These are phyloP conservation scores for Aphelenchoides besseyi DNA, from an alignment of 1,140 invertebrate genomes.

Conservation along the genomic window DNA sequence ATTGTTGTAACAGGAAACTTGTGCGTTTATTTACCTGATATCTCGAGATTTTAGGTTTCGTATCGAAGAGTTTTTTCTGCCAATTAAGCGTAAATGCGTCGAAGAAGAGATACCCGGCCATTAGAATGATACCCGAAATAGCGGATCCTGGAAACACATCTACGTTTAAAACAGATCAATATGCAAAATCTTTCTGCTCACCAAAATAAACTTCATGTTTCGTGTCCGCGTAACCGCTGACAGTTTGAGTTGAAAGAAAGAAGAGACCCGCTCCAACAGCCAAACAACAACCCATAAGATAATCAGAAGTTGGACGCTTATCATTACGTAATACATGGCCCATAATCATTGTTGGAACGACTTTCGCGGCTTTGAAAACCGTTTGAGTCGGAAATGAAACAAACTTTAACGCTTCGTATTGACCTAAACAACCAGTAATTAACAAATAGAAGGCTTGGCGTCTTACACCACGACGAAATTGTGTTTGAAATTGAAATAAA, in stretches of 20 bases:
- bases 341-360: conserved; percentile 98
- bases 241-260: conserved; percentile 43
- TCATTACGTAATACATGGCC: conserved; percentile 79
- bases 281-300: conserved; percentile 75
- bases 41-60: conserved; percentile 68
- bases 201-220: conserved; percentile 18
- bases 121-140: conserved; percentile 78
- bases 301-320: conserved; percentile 86
- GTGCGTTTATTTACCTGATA: conserved; percentile 37
- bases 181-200: too few relatives aligned
- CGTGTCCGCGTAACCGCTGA: conserved; percentile 42
- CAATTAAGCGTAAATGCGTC: conserved; percentile 98
- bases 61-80: conserved; percentile 84
- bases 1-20: conserved; percentile 10
- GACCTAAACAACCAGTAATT: conserved; percentile 61
- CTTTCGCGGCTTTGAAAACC: conserved; percentile 85
- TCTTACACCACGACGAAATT: conserved; percentile 89
- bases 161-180: too few relatives aligned
- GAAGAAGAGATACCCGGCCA: conserved; percentile 84
- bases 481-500: conserved; percentile 96
- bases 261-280: conserved; percentile 88
- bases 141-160: conserved; percentile 73
- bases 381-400: conserved; percentile 93
- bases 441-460: background rate
- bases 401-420: conserved; percentile 97